Percentiles rank a stretch among this genome's conserved stretches.
Conservation (phyloP, 1,140 invertebrate species). For the Ips nitidus region DNA sequence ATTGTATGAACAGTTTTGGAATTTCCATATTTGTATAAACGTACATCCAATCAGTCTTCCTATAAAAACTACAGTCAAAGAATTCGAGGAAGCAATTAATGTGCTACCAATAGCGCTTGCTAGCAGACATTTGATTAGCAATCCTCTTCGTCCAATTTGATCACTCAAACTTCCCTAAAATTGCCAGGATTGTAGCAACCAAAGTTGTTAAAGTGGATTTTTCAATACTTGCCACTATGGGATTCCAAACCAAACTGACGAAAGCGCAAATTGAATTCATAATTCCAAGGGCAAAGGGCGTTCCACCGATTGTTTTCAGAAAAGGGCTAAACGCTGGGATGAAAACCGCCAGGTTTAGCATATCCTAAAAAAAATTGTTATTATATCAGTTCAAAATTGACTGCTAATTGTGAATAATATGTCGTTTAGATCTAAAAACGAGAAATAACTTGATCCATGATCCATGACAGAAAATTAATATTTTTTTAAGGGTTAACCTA, state of each 20-base stretch:
- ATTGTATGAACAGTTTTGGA: background rate
- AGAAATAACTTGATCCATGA: too few relatives aligned
- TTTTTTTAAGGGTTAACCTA: too few relatives aligned
- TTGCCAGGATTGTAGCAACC: background rate
- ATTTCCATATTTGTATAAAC: background rate
- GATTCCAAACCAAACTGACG: conserved; percentile 31
- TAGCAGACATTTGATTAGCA: conserved; percentile 29
- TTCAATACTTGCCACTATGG: conserved; percentile 29
- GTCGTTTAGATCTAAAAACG: too few relatives aligned
- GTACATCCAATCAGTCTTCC: conserved; percentile 33
- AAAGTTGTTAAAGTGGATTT: background rate
- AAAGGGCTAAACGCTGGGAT: conserved; percentile 26
- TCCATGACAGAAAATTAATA: too few relatives aligned
- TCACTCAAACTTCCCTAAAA: conserved; percentile 41
- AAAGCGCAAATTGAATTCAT: conserved; percentile 28
- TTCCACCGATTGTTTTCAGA: conserved; percentile 21
- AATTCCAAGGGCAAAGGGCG: conserved; percentile 21
- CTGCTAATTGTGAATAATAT: background rate
- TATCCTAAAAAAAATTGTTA: conserved; percentile 21
- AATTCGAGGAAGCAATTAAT: conserved; percentile 17
- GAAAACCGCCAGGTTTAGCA: conserved; percentile 21
- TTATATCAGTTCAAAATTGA: background rate
- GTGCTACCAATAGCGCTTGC: conserved; percentile 29
- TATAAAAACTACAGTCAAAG: conserved; percentile 25
- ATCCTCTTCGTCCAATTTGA: conserved; percentile 27